These are phyloP conservation scores for Brotula barbata DNA, from an alignment of 2,797 vertebrate genomes.

Conservation along the genomic window DNA sequence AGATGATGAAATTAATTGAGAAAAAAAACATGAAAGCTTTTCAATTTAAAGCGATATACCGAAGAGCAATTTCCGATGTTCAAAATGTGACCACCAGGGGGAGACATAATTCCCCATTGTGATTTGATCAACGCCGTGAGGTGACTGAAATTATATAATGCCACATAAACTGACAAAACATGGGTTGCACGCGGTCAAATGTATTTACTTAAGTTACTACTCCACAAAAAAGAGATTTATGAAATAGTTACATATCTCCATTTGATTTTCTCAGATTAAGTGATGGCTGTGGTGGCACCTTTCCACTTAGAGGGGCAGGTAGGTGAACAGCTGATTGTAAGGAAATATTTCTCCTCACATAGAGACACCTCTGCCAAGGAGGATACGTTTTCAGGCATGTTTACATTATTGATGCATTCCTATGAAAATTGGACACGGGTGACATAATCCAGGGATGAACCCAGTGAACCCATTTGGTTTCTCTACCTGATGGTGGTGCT, in stretches of 20 bases:
- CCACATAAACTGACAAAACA: not conserved
- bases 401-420: too few relatives aligned
- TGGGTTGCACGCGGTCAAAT: not conserved
- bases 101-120: conserved; percentile 2
- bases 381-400: not conserved
- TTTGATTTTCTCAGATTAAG: not conserved
- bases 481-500: too few relatives aligned
- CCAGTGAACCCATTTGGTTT: too few relatives aligned
- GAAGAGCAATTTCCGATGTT: too few relatives aligned
- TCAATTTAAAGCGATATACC: too few relatives aligned
- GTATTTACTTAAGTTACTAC: not conserved
- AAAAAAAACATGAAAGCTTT: not conserved
- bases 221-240: not conserved
- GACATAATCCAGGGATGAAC: too few relatives aligned
- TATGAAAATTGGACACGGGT: not conserved
- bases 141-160: not conserved
- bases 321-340: not conserved
- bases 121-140: not conserved
- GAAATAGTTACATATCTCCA: not conserved
- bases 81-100: conserved; percentile 19
- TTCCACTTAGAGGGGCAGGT: not conserved
- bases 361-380: too few relatives aligned
- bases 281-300: not conserved
- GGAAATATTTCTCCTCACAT: not conserved
- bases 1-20: conserved; percentile 56